Evolutionary conservation across 2,797 vertebrate genomes (phyloP).

Genomic region (Myoxocephalus aenaeus): DNA sequence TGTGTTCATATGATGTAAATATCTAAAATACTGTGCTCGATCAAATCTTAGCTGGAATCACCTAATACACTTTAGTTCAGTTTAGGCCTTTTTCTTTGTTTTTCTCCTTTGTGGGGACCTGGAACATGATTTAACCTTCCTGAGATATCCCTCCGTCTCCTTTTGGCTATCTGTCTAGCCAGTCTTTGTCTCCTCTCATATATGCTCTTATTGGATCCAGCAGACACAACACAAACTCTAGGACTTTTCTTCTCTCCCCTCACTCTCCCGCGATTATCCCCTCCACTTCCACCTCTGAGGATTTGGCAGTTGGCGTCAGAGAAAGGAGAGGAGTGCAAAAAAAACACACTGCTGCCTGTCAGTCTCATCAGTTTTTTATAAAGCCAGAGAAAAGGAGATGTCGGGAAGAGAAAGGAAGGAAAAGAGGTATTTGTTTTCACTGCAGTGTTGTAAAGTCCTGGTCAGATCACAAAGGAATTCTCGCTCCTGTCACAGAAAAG

Average conservation of each 20-base stretch:
- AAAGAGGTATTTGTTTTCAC: constrained; percentile 69
- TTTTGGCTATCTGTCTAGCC: constrained; percentile 32
- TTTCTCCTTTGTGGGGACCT: constrained; percentile 9
- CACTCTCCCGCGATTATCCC: constrained; percentile 11
- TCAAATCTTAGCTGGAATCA: background rate
- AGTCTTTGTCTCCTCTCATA: constrained; percentile 35
- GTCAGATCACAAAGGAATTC: constrained; percentile 67
- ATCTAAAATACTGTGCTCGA: background rate
- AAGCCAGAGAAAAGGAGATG: constrained; percentile 45
- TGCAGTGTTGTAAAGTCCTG: constrained; percentile 67
- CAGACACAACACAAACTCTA: constrained; percentile 52
- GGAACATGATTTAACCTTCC: constrained; percentile 8
- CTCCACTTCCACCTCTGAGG: constrained; percentile 41
- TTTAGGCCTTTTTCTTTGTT: background rate
- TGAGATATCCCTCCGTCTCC: constrained; percentile 11
- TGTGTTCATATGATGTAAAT: background rate
- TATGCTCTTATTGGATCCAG: constrained; percentile 34
- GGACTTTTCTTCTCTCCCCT: constrained; percentile 28
- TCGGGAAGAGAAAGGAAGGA: constrained; percentile 58
- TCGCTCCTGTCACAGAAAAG: constrained; percentile 37
- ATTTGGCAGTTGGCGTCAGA: constrained; percentile 49
- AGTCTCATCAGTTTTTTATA: constrained; percentile 65
- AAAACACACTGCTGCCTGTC: constrained; percentile 51
- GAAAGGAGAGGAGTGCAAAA: constrained; percentile 39
- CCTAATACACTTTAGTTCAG: background rate